Percentiles rank a stretch among this genome's conserved stretches.
Conservation (phyloP, 2,113 vertebrate genomes). For the Lepisosteus oculatus region DNA sequence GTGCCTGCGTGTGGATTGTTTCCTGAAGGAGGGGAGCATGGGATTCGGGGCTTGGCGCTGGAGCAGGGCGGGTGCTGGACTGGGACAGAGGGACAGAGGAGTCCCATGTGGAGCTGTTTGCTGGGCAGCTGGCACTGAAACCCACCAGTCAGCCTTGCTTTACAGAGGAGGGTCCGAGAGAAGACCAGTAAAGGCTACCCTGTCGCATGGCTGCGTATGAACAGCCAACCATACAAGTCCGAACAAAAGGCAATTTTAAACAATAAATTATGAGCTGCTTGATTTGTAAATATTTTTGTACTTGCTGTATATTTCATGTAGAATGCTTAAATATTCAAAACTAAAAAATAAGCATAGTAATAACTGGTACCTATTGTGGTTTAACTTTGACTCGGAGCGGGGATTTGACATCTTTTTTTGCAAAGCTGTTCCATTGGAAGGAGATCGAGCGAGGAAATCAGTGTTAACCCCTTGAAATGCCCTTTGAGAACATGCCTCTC, state of each 20-base stretch:
- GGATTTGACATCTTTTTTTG: background rate
- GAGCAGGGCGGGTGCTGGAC: background rate
- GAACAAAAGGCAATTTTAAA: no score
- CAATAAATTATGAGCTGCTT: no score
- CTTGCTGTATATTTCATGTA: background rate
- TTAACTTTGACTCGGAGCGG: no score
- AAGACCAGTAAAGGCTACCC: no score
- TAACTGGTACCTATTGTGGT: background rate
- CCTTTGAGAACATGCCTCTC: background rate
- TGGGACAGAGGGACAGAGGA: background rate
- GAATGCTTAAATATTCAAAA: background rate
- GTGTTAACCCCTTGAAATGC: conserved; percentile 7
- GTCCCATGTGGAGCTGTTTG: background rate
- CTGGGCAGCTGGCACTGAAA: no score
- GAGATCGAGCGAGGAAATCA: background rate
- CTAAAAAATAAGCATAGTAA: background rate
- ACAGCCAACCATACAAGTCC: no score
- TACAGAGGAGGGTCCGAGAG: no score
- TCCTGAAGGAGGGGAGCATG: no score
- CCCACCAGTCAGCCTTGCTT: no score
- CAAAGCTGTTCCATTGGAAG: background rate
- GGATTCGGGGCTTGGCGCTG: no score
- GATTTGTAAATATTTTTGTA: background rate
- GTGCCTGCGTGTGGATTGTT: background rate
- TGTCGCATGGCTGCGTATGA: no score